Conservation (phyloP, 2,888 invertebrate genomes). For the Ormyrus thymus region DNA sequence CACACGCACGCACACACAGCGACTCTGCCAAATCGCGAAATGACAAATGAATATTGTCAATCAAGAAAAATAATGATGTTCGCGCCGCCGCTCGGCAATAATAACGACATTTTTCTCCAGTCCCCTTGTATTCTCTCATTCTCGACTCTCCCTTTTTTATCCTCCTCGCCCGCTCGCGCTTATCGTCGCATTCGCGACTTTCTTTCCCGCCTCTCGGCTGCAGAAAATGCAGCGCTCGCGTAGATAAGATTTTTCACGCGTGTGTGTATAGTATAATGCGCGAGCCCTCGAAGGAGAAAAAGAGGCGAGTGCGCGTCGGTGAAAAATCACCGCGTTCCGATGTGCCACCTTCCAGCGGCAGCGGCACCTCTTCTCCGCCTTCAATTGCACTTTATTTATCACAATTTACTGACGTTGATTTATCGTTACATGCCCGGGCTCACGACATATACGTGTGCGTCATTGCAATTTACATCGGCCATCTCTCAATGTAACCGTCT, state of each 20-base stretch:
- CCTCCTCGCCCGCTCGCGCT: not conserved
- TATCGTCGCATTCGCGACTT: slow-evolving; percentile 19
- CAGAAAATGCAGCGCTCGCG: slow-evolving; percentile 21
- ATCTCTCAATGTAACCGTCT: slow-evolving; percentile 73
- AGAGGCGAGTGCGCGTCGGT: slow-evolving; percentile 51
- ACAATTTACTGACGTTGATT: slow-evolving; percentile 73
- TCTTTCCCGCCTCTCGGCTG: not conserved
- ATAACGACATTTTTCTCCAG: slow-evolving; percentile 31
- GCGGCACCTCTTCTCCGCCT: slow-evolving; percentile 57
- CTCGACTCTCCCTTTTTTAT: not conserved
- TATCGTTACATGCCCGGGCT: slow-evolving; percentile 61
- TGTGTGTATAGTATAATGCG: not conserved
- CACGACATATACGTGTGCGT: slow-evolving; percentile 66
- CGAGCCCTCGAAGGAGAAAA: not conserved
- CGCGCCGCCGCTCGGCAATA: slow-evolving; percentile 49
- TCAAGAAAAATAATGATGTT: slow-evolving; percentile 53
- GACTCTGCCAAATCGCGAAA: slow-evolving; percentile 35
- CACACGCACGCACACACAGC: slow-evolving; percentile 38
- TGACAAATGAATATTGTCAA: slow-evolving; percentile 54
- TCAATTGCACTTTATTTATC: slow-evolving; percentile 73
- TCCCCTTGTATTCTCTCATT: not conserved
- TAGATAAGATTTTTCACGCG: slow-evolving; percentile 61
- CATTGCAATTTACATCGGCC: slow-evolving; percentile 72
- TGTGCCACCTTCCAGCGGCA: not conserved
- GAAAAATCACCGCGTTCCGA: slow-evolving; percentile 61